A percentile compares a stretch with the other conserved stretches of the same genome.
These are phyloP conservation scores for Gyrodactylus salaris DNA, from an alignment of 1,140 invertebrate species.

Conservation along the genomic window DNA sequence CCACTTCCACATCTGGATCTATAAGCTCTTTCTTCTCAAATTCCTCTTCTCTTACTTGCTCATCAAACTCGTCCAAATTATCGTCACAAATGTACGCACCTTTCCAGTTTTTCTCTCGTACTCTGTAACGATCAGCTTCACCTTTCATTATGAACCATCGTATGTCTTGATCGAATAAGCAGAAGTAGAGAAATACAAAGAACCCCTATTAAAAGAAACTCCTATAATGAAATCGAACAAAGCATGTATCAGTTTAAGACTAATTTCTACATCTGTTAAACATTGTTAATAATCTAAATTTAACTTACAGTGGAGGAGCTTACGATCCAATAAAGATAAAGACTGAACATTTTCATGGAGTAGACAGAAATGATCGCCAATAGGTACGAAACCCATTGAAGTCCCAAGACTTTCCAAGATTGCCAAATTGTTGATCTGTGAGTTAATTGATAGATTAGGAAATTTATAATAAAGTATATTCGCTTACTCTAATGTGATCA, in stretches of 20 bases:
- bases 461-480: background rate
- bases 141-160: background rate
- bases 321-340: background rate
- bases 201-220: background rate
- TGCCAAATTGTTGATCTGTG: background rate
- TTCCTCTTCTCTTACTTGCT: background rate
- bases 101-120: background rate
- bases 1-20: background rate
- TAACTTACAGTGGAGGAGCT: background rate
- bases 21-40: background rate
- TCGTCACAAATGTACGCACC: background rate
- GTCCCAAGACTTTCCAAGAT: background rate
- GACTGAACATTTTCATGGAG: background rate
- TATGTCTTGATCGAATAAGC: background rate
- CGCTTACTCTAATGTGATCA: background rate
- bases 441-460: background rate
- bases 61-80: background rate
- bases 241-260: background rate
- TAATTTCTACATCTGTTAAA: background rate
- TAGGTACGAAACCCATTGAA: background rate
- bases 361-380: background rate
- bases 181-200: background rate
- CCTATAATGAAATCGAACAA: background rate
- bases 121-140: background rate
- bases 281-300: background rate